These are phyloP conservation scores for Tolmerus cingulatus DNA, from an alignment of 2,888 invertebrate genomes.

Conservation along the genomic window DNA sequence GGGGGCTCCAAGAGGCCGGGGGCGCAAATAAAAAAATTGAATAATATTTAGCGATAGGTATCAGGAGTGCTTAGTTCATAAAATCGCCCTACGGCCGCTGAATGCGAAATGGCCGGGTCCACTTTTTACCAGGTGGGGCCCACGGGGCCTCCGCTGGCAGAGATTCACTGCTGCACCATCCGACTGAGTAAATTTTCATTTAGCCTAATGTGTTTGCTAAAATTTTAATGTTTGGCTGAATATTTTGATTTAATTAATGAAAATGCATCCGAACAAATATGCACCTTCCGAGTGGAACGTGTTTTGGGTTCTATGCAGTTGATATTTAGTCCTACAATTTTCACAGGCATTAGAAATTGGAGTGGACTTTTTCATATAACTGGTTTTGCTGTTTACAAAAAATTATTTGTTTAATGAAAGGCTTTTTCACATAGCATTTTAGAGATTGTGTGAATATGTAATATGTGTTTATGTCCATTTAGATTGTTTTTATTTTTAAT, in stretches of 20 bases:
- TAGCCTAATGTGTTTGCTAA: conserved; percentile 32
- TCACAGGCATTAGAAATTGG: background rate
- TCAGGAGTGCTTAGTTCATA: background rate
- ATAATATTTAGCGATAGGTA: background rate
- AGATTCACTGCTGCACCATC: background rate
- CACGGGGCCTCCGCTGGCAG: background rate
- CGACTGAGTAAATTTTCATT: conserved; percentile 18
- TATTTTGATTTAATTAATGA: conserved; percentile 39
- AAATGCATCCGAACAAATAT: background rate
- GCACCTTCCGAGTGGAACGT: background rate
- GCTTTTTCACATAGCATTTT: background rate
- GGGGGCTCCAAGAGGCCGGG: background rate
- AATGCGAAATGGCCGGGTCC: background rate
- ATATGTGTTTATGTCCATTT: too few relatives aligned
- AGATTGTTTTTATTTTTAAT: background rate
- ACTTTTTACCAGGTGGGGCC: background rate
- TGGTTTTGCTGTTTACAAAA: background rate
- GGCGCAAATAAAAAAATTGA: background rate
- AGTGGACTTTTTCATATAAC: background rate
- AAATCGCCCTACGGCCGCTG: background rate
- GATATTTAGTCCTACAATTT: background rate
- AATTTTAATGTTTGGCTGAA: conserved; percentile 31
- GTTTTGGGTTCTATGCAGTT: background rate
- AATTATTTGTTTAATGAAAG: background rate
- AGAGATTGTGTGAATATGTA: background rate